Evolutionary conservation across 2,113 vertebrate species (phyloP).

Genomic region (Piaya cayana): DNA sequence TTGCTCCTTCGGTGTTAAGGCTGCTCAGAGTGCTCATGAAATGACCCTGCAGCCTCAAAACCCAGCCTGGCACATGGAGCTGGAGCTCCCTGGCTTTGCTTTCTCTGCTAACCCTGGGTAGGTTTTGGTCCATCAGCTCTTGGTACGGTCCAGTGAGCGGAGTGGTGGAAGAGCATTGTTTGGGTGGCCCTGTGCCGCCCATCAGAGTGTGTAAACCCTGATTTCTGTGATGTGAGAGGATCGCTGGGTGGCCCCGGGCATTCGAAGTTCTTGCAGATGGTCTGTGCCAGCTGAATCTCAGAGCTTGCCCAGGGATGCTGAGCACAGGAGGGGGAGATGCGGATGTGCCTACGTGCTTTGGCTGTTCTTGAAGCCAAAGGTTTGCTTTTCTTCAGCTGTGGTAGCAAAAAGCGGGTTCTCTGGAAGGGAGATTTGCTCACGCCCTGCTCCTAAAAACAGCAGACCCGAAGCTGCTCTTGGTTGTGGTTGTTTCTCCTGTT

Average conservation of each 20-base stretch:
- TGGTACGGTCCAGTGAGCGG: neutral
- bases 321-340: fast-evolving
- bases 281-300: neutral
- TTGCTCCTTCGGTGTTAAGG: neutral
- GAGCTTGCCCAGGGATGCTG: neutral
- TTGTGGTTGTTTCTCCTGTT: neutral
- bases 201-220: fast-evolving
- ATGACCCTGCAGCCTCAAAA: neutral
- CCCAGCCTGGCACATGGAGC: neutral
- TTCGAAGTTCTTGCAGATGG: neutral
- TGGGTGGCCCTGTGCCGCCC: neutral
- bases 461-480: fast-evolving
- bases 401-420: neutral
- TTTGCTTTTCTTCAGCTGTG: neutral
- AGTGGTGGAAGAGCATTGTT: neutral
- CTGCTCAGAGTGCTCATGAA: neutral
- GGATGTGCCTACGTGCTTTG: neutral
- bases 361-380: neutral
- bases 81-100: neutral
- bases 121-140: fast-evolving
- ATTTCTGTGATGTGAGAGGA: neutral
- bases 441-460: neutral
- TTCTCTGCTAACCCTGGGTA: neutral
- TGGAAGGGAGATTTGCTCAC: neutral
- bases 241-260: fast-evolving